Evolutionary conservation across 1,140 invertebrate genomes (phyloP).

Genomic region (Drosophila tani): DNA sequence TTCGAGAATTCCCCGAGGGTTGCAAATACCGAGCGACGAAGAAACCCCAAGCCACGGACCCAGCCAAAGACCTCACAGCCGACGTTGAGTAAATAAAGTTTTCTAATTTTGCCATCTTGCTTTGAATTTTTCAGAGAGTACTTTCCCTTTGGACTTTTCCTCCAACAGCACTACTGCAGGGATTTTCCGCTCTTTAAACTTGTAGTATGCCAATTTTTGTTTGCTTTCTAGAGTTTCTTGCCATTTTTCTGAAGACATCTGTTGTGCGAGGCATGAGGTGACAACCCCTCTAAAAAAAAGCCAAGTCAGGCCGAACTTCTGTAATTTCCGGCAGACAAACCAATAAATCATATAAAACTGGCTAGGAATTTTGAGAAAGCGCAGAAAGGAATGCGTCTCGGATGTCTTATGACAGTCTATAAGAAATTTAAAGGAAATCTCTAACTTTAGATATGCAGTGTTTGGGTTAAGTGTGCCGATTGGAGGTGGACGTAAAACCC

Average conservation of each 20-base stretch:
- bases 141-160: conserved; percentile 32
- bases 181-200: conserved; percentile 47
- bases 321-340: conserved; percentile 84
- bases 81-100: conserved; percentile 76
- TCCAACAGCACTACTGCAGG: not conserved
- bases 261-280: conserved; percentile 26
- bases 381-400: conserved; percentile 57
- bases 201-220: conserved; percentile 73
- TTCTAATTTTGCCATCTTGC: conserved; percentile 80
- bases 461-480: not conserved
- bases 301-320: conserved; percentile 37
- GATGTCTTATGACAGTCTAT: conserved; percentile 68
- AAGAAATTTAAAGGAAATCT: conserved; percentile 69
- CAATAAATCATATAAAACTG: conserved; percentile 84
- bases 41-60: conserved; percentile 17
- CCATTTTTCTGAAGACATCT: conserved; percentile 51
- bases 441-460: conserved; percentile 62
- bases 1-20: conserved; percentile 78
- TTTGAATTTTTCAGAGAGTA: conserved; percentile 69
- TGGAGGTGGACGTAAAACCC: not conserved
- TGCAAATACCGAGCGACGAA: conserved; percentile 46
- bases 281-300: conserved; percentile 14
- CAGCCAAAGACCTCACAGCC: conserved; percentile 49
- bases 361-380: conserved; percentile 52
- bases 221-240: conserved; percentile 54